Conservation (phyloP, 1,140 invertebrate species). For the Plutomurus gul region DNA sequence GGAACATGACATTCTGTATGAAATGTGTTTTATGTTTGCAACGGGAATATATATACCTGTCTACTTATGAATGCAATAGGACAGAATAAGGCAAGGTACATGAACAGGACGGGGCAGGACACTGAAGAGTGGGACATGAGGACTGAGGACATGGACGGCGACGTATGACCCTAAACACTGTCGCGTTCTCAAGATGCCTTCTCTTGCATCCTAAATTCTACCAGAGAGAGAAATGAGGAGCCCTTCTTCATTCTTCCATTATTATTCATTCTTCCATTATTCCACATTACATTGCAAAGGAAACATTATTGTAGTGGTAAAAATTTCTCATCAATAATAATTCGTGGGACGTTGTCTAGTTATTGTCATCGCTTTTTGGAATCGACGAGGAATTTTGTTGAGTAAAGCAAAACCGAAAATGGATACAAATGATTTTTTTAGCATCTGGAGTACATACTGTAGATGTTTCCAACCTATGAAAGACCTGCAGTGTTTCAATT, state of each 20-base stretch:
- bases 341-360: background rate
- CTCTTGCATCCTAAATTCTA: background rate
- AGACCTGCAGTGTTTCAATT: too few relatives aligned
- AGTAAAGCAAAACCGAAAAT: too few relatives aligned
- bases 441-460: too few relatives aligned
- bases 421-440: too few relatives aligned
- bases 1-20: background rate
- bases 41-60: too few relatives aligned
- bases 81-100: background rate
- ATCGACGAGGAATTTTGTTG: too few relatives aligned
- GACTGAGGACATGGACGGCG: slow-evolving; percentile 17
- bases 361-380: background rate
- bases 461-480: too few relatives aligned
- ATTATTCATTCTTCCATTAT: too few relatives aligned
- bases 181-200: slow-evolving; percentile 13
- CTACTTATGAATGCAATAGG: background rate
- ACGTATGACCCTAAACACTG: slow-evolving; percentile 42
- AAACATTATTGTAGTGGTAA: too few relatives aligned
- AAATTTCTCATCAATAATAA: slow-evolving; percentile 34
- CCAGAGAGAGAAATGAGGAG: too few relatives aligned
- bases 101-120: background rate
- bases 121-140: background rate
- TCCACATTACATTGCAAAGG: too few relatives aligned
- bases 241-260: too few relatives aligned
- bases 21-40: background rate